These are phyloP conservation scores for Acomys russatus DNA, from an alignment of 2,797 vertebrate species.

Conservation along the genomic window DNA sequence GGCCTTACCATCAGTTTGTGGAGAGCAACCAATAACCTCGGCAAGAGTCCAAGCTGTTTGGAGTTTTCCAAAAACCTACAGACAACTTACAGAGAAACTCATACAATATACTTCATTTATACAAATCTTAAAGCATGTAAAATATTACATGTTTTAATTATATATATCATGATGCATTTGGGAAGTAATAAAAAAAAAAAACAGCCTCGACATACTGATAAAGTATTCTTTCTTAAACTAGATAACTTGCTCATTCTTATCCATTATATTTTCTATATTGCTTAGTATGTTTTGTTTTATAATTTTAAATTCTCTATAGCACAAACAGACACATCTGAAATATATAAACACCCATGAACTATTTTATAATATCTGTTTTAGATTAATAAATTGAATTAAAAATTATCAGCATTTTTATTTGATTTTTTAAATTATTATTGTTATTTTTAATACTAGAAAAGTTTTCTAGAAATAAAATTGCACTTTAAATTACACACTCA, in stretches of 20 bases:
- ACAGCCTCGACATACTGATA: not conserved
- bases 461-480: not conserved
- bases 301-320: not conserved
- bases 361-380: constrained; percentile 33
- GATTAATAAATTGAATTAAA: not conserved
- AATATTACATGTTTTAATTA: constrained; percentile 12
- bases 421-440: constrained; percentile 2
- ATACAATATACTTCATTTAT: not conserved
- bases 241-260: not conserved
- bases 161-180: not conserved
- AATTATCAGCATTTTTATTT: constrained; percentile 9
- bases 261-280: not conserved
- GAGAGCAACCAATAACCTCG: not conserved
- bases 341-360: not conserved
- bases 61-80: not conserved
- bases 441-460: constrained; percentile 24
- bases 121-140: not conserved
- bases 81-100: not conserved
- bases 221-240: not conserved
- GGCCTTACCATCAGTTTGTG: not conserved
- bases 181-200: not conserved
- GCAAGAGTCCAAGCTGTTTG: not conserved
- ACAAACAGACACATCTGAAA: not conserved
- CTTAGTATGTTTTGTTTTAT: constrained; percentile 9
- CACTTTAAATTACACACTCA: not conserved